Conservation (phyloP, 2,113 vertebrate species). For the Pleuronectes platessa region DNA sequence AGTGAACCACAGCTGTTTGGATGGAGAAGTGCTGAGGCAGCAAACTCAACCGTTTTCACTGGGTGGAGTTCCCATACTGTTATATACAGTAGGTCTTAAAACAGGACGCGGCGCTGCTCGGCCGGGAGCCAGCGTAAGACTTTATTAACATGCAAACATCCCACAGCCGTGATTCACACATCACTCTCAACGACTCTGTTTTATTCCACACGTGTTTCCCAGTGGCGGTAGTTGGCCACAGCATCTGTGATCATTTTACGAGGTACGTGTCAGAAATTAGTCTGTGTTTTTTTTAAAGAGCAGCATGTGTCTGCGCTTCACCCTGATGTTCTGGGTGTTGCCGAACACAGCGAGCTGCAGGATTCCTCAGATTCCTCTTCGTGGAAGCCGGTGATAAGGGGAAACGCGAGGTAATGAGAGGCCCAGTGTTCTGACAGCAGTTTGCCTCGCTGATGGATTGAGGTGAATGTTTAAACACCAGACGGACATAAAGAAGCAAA, state of each 20-base stretch:
- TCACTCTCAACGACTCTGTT: constrained; percentile 50
- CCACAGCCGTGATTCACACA: constrained; percentile 52
- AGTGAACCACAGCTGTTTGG: constrained; percentile 73
- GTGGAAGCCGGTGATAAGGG: constrained; percentile 65
- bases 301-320: constrained; percentile 53
- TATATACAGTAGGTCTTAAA: constrained; percentile 46
- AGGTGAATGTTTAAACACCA: constrained; percentile 74
- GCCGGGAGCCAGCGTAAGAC: constrained; percentile 28
- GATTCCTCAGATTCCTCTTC: constrained; percentile 72
- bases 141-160: constrained; percentile 54
- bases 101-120: constrained; percentile 35
- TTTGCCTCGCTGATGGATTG: constrained; percentile 67
- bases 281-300: constrained; percentile 49
- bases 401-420: constrained; percentile 59
- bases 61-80: constrained; percentile 55
- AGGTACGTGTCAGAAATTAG: constrained; percentile 63
- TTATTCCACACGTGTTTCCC: constrained; percentile 54
- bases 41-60: constrained; percentile 45
- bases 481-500: constrained; percentile 75
- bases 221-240: constrained; percentile 35
- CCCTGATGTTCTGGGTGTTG: constrained; percentile 51
- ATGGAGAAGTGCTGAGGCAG: constrained; percentile 74
- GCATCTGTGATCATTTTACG: constrained; percentile 69
- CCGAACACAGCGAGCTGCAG: constrained; percentile 37
- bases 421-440: constrained; percentile 56